phyloP scores from a whole-genome alignment of 2,797 vertebrate species.

The Cynopterus sphinx region DNA sequence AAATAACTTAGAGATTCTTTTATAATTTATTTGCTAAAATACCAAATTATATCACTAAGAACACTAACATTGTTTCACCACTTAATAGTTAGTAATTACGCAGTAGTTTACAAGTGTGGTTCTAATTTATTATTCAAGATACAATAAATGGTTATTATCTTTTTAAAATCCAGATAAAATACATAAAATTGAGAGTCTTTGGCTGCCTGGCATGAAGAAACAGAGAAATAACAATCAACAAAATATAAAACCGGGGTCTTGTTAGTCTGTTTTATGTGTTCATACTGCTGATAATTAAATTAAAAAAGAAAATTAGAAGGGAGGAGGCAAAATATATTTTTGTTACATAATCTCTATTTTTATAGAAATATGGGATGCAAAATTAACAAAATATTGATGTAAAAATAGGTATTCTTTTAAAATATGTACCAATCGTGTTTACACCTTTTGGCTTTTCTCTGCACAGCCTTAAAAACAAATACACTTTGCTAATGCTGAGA shows the following conservation, averaged over 20 bases:
- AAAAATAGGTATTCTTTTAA: neutral
- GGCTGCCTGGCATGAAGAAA: neutral
- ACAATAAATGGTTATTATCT: neutral
- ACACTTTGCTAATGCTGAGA: neutral
- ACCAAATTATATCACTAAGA: constrained; percentile 14
- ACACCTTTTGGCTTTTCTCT: neutral
- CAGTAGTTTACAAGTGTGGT: neutral
- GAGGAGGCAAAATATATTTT: neutral
- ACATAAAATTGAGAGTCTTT: neutral
- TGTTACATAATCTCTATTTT: neutral
- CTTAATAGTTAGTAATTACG: neutral
- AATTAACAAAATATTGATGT: neutral
- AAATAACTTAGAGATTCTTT: neutral
- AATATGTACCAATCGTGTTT: neutral
- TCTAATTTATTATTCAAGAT: neutral
- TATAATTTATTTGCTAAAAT: neutral
- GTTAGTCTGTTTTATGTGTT: neutral
- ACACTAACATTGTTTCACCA: neutral
- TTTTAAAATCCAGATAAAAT: neutral
- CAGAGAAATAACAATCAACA: neutral
- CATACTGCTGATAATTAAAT: neutral
- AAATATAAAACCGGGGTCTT: neutral
- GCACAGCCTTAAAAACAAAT: neutral
- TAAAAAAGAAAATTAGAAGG: neutral
- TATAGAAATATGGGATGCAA: neutral